These are phyloP conservation scores for Tanypteryx hageni DNA, from an alignment of 2,888 invertebrate species.

Conservation along the genomic window DNA sequence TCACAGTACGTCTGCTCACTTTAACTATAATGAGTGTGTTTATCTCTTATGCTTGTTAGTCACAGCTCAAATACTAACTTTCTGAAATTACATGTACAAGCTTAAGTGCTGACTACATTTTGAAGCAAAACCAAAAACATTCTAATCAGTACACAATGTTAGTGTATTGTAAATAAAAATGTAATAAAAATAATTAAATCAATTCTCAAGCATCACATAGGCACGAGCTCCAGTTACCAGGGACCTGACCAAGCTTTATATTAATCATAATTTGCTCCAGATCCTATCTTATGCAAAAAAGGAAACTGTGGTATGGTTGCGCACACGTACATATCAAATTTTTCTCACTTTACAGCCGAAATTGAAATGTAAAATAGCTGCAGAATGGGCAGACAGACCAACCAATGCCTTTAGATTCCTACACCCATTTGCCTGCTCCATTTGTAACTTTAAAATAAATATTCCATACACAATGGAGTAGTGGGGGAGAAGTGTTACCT, in stretches of 20 bases:
- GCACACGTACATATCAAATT: slow-evolving; percentile 38
- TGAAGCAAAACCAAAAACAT: slow-evolving; percentile 65
- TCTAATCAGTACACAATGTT: slow-evolving; percentile 65
- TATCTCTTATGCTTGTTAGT: slow-evolving; percentile 60
- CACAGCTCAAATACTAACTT: slow-evolving; percentile 65
- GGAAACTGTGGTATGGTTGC: slow-evolving; percentile 26
- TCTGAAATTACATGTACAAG: slow-evolving; percentile 64
- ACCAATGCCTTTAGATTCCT: slow-evolving; percentile 8
- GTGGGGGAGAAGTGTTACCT: slow-evolving; percentile 8
- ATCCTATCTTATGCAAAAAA: slow-evolving; percentile 49
- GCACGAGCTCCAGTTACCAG: slow-evolving; percentile 66
- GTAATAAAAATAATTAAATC: slow-evolving; percentile 64
- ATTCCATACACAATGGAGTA: slow-evolving; percentile 21
- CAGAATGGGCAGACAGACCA: slow-evolving; percentile 26
- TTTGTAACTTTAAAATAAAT: neutral
- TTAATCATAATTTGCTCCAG: slow-evolving; percentile 55
- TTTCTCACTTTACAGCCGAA: slow-evolving; percentile 31
- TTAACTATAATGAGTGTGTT: slow-evolving; percentile 55
- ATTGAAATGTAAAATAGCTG: slow-evolving; percentile 9
- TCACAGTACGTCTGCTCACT: slow-evolving; percentile 55
- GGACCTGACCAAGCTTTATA: slow-evolving; percentile 65
- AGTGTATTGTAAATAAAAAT: slow-evolving; percentile 62
- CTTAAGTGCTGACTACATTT: slow-evolving; percentile 64
- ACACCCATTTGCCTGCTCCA: slow-evolving; percentile 54
- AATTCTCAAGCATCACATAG: slow-evolving; percentile 65